Base-by-base conservation (phyloP, 2,113 vertebrate species). In the Nothobranchius furzeri region DNA sequence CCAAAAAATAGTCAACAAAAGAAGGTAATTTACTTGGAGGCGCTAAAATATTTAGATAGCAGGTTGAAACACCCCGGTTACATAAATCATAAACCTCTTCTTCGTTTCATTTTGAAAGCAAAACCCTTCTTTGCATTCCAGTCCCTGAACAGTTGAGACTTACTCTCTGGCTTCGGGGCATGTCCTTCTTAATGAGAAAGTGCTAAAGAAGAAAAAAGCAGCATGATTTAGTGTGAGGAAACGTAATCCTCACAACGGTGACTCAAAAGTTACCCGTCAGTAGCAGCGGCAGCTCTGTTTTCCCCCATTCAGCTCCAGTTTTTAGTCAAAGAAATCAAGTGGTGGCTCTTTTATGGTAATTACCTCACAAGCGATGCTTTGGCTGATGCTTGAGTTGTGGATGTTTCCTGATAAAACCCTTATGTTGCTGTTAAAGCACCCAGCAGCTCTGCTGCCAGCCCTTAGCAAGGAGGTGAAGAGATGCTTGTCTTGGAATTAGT, bases 401-500 rank as follows among this genome's bases (percentile, higher is more conserved):
- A 64, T 67, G 60, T 82, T 77, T 78, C 43, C 17, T 68, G 66
- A 81, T 76, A 71, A 83, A 54, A 69, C 15, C 20, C 20, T 20
- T 25, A 24, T 65, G 42, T 46, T 64, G 64, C 69, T 76, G 75
- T 56, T 75, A 70, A 45, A 79, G 68, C 70, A 82, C 85, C 86
- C 58, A 58, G 60, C 73, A 58, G 61, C 65, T 68, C 36, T 55
- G 12, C 64, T 70, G 78, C 63, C 75, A 79, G 83, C 72, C 70
- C 72, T 59, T 57, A 64, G 12, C 11, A 61, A 52, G 66, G 77
- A 83, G 76, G 79, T 76, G 84, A 87, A 85, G 79, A 85, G 81
- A 82, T 78, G 47, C 85, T 83, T 80, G 74, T 85, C 79, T 74
- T 58, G 60, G 86, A 87, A 87, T 90, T 88, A 79, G 76, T 84